Base-by-base conservation (phyloP, 1,140 invertebrate genomes). In the Camponotus floridanus region DNA sequence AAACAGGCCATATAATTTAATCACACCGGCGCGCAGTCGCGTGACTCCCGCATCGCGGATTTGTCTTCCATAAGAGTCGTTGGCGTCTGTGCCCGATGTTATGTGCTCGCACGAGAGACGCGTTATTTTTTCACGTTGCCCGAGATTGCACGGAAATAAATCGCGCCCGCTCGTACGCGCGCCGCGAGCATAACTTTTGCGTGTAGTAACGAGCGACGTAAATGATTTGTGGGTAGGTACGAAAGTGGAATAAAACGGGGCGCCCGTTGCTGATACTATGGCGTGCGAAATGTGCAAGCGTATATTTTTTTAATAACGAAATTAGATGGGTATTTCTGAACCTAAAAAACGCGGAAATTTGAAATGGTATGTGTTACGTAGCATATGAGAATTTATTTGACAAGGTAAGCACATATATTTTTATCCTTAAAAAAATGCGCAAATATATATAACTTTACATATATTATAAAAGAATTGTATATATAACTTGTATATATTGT, bases 1-100 rank as follows among this genome's bases (percentile, higher is more conserved):
- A 90, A 90, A 90, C 71, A 85, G 89, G 71, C 78, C 79, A 90
- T 88, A 83, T 90, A 90, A 90, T 90, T 90, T 90, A 90, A 90
- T 90, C 89, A 88, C 78, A 61, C 59, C 67, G 39, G 36, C 61
- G 26, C 18, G n/a, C n/a, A 74, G 76, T 90, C 89, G 89, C 89
- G 89, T 90, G 89, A 90, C 88, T 83, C 15, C 15, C 73, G 31
- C 76, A 86, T 88, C 89, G 31, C 65, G 45, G 73, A 88, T 90
- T 87, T 90, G 88, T 90, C 88, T 90, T 79, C 57, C n/a, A 51
- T 51, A 15, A 51, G 48, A 51, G 48, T 51, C 18, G 26, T 5
- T 64, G 55, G 55, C 65, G 61, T 57, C 45, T 61, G 31, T 68
- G 57, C 21, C 36, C 67, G 88, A 76, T 61, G 73, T 64, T 79